Percentiles rank a stretch among this genome's conserved stretches.
phyloP scores from a whole-genome alignment of 2,888 invertebrate species.

The Athalia rosae region DNA sequence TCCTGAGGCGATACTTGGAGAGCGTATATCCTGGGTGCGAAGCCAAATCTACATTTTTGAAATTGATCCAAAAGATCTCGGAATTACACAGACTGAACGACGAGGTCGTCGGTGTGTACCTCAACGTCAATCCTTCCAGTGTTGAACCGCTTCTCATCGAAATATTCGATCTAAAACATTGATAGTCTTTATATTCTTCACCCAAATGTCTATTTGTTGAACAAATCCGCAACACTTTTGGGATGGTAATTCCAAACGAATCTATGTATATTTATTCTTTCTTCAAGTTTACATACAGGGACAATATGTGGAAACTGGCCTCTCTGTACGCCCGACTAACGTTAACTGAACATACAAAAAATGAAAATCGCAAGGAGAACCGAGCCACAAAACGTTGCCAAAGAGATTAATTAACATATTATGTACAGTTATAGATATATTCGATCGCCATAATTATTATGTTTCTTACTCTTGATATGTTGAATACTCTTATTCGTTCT shows the following conservation, averaged over 20 bases:
- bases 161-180: slow-evolving; percentile 92
- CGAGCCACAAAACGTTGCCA: slow-evolving; percentile 11
- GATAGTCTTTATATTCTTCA: slow-evolving; percentile 38
- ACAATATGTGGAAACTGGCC: too few relatives aligned
- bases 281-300: too few relatives aligned
- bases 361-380: neutral
- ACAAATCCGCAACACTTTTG: too few relatives aligned
- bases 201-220: neutral
- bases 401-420: neutral
- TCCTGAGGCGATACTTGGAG: slow-evolving; percentile 88
- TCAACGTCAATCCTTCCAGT: slow-evolving; percentile 93
- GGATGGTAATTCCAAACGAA: too few relatives aligned
- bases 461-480: too few relatives aligned
- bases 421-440: too few relatives aligned
- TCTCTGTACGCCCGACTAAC: too few relatives aligned
- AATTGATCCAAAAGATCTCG: slow-evolving; percentile 92
- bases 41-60: slow-evolving; percentile 90
- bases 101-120: slow-evolving; percentile 92
- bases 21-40: slow-evolving; percentile 90
- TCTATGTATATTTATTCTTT: too few relatives aligned
- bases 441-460: too few relatives aligned
- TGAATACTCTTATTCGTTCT: too few relatives aligned
- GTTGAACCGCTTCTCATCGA: slow-evolving; percentile 95
- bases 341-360: too few relatives aligned
- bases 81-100: slow-evolving; percentile 93